These are phyloP conservation scores for Prietella phreatophila DNA, from an alignment of 2,113 vertebrate genomes.

Conservation along the genomic window DNA sequence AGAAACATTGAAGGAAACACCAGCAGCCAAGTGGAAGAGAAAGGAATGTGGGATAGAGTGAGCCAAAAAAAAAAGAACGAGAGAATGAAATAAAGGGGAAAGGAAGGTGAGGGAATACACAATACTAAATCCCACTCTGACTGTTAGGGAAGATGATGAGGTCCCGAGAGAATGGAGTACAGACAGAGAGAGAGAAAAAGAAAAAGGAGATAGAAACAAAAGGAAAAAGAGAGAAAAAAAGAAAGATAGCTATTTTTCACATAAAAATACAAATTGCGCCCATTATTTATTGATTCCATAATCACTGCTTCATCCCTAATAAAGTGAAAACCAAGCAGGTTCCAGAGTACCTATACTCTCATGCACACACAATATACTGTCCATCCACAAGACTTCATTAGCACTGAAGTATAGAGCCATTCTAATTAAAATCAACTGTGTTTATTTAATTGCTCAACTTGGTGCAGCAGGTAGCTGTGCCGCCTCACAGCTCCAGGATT, in stretches of 20 bases:
- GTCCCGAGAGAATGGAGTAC: constrained; percentile 83
- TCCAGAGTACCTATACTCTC: background rate
- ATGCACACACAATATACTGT: background rate
- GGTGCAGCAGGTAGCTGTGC: background rate
- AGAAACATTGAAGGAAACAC: constrained; percentile 14
- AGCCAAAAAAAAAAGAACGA: constrained; percentile 58
- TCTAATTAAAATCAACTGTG: background rate
- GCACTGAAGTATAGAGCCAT: background rate
- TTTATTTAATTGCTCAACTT: background rate
- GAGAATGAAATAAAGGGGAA: constrained; percentile 58
- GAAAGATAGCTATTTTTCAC: constrained; percentile 76
- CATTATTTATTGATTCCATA: constrained; percentile 76
- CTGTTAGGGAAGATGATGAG: constrained; percentile 92
- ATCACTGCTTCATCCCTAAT: constrained; percentile 85
- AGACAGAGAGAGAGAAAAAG: constrained; percentile 60
- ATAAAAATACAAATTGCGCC: constrained; percentile 83
- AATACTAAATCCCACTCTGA: constrained; percentile 89
- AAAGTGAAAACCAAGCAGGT: constrained; percentile 78
- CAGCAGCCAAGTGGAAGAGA: constrained; percentile 21
- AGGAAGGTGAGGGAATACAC: constrained; percentile 79
- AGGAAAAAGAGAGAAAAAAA: constrained; percentile 53
- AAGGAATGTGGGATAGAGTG: constrained; percentile 36
- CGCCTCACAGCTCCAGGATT: background rate
- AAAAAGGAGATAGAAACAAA: constrained; percentile 57
- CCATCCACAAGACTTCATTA: background rate